These are phyloP conservation scores for Zaprionus vittiger DNA, from an alignment of 1,140 invertebrate genomes.

Conservation along the genomic window DNA sequence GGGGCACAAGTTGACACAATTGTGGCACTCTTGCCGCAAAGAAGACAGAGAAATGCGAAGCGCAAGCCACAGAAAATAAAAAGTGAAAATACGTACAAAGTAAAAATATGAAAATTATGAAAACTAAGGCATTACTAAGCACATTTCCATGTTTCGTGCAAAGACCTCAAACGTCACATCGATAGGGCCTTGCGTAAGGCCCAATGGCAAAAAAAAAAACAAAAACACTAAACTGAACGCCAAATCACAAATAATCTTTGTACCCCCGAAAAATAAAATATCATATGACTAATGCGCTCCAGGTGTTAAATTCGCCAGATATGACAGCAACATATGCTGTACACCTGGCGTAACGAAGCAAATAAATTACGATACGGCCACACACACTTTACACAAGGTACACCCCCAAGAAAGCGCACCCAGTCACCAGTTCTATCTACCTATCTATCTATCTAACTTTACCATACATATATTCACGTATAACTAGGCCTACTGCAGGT, in stretches of 20 bases:
- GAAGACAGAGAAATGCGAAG: constrained; percentile 1
- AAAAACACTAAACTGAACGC: not conserved
- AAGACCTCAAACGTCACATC: constrained; percentile 27
- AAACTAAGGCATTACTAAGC: not conserved
- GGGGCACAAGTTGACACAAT: constrained; percentile 7
- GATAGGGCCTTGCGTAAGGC: constrained; percentile 28
- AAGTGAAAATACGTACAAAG: constrained; percentile 12
- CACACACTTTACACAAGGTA: constrained; percentile 3
- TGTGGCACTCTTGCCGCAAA: constrained; percentile 2
- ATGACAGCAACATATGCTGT: constrained; percentile 42
- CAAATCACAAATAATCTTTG: constrained; percentile 43
- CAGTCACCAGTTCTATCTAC: constrained; percentile 14
- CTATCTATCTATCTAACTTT: constrained; percentile 5
- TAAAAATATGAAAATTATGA: constrained; percentile 2
- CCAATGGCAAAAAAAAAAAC: constrained; percentile 9
- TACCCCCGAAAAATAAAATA: constrained; percentile 19
- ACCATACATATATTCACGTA: constrained; percentile 5
- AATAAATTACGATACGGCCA: constrained; percentile 33
- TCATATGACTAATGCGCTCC: constrained; percentile 44
- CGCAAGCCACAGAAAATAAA: not conserved
- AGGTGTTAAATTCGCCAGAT: constrained; percentile 39
- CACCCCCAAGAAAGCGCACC: constrained; percentile 3
- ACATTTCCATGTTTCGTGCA: not conserved
- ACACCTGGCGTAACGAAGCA: constrained; percentile 44
- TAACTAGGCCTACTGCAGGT: constrained; percentile 11